Conservation (phyloP, 2,888 invertebrate genomes). For the Spodoptera exigua region DNA sequence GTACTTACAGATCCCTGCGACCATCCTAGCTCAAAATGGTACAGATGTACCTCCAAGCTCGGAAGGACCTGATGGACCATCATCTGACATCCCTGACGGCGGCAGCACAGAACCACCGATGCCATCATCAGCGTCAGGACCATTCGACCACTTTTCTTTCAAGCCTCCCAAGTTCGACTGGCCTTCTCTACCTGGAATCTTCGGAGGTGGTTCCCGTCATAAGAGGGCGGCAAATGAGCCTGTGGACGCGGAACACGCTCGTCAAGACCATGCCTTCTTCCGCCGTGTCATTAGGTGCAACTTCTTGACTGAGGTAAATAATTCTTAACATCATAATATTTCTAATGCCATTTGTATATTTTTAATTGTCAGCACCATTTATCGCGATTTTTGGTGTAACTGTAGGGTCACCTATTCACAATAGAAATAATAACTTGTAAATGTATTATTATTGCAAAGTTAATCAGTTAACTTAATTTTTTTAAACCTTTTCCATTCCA, state of each 20-base stretch:
- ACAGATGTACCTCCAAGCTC: constrained; percentile 11
- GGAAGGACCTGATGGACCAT: not conserved
- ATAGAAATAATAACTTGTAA: not conserved
- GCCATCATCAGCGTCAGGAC: constrained; percentile 21
- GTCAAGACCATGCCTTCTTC: constrained; percentile 26
- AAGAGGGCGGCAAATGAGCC: constrained; percentile 28
- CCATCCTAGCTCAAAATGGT: constrained; percentile 38
- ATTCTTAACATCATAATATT: too few species aligned
- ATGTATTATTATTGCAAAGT: not conserved
- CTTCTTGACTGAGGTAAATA: constrained; percentile 47
- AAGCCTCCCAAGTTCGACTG: constrained; percentile 15
- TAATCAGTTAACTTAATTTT: too few species aligned
- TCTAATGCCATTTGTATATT: too few species aligned
- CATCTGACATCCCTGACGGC: constrained; percentile 16
- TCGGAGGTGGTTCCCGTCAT: constrained; percentile 14
- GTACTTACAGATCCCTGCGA: constrained; percentile 25
- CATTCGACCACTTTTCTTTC: constrained; percentile 31
- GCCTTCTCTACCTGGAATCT: constrained; percentile 7
- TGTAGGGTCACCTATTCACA: too few species aligned
- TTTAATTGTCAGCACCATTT: too few species aligned
- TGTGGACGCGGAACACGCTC: constrained; percentile 23
- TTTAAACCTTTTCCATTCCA: too few species aligned
- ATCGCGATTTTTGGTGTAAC: too few species aligned
- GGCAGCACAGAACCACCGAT: constrained; percentile 8
- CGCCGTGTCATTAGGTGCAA: constrained; percentile 50